A percentile compares a stretch with the other conserved stretches of the same genome.
Conservation (phyloP, 37 sponge, comb jelly and placozoan genomes). For the Tethya wilhelma region DNA sequence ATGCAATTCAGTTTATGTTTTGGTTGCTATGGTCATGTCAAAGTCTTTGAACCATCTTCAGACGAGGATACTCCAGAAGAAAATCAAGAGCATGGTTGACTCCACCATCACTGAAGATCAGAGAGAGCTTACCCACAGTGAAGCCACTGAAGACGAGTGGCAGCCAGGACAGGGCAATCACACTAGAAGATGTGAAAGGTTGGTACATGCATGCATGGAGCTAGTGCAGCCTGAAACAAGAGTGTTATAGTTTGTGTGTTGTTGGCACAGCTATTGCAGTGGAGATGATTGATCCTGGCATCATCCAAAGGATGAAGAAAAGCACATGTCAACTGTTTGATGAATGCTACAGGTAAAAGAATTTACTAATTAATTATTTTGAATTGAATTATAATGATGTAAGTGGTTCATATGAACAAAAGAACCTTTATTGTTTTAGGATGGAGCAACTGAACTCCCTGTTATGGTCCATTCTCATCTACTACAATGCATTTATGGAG, state of each 20-base stretch:
- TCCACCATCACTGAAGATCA: neutral
- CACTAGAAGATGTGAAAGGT: constrained; percentile 68
- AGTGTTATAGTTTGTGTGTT: neutral
- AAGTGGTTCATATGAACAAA: neutral
- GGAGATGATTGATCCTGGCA: constrained; percentile 5
- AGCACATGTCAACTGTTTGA: constrained; percentile 46
- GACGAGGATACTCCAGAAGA: neutral
- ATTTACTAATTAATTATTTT: neutral
- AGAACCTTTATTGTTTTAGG: constrained; percentile 5
- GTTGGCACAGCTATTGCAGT: constrained; percentile 65
- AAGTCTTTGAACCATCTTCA: neutral
- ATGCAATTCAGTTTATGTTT: neutral
- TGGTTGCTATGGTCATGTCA: neutral
- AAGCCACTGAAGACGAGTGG: neutral
- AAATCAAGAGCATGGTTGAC: neutral
- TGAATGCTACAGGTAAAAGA: constrained; percentile 42
- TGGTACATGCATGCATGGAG: neutral
- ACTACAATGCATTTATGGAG: constrained; percentile 37
- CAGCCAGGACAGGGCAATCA: constrained; percentile 18
- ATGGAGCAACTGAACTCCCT: constrained; percentile 59
- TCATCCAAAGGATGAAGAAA: constrained; percentile 22
- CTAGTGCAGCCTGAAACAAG: neutral
- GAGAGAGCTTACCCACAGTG: no score
- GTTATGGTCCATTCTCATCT: constrained; percentile 44
- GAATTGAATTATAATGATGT: neutral